Conservation (phyloP, 2,888 invertebrate genomes). For the Heliconius cydno region DNA sequence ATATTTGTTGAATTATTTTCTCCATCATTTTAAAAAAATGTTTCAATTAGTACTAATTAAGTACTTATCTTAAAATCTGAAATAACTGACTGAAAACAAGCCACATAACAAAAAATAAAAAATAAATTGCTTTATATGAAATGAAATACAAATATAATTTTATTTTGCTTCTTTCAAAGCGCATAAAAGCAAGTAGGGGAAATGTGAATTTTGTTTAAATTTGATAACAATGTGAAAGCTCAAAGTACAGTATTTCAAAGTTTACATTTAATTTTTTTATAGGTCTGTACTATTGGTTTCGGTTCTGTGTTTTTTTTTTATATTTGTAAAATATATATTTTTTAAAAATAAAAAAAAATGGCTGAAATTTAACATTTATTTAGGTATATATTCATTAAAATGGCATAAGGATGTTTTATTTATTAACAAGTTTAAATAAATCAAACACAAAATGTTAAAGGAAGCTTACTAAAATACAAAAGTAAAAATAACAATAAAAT, state of each 20-base stretch:
- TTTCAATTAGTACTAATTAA: no score
- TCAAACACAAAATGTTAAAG: no score
- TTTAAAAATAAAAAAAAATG: no score
- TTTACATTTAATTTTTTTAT: conserved; percentile 1
- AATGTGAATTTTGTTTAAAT: conserved; percentile 39
- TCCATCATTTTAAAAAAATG: no score
- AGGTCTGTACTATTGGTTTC: background rate
- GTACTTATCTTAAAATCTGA: no score
- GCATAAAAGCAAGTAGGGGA: background rate
- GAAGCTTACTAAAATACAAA: no score
- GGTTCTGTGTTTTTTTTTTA: background rate
- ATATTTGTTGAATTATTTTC: no score
- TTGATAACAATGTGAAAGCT: conserved; percentile 33
- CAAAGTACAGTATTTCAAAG: conserved; percentile 25
- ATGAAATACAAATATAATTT: conserved; percentile 4
- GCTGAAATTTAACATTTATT: no score
- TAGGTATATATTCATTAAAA: no score
- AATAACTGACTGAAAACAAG: background rate
- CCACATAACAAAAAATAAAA: background rate
- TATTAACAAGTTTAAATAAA: no score
- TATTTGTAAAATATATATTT: background rate
- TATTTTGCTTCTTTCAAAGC: conserved; percentile 7
- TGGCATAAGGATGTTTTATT: no score
- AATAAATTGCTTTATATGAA: background rate
- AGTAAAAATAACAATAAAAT: no score